These are phyloP conservation scores for Neopelma chrysocephalum DNA, from an alignment of 2,797 vertebrate species.

Conservation along the genomic window DNA sequence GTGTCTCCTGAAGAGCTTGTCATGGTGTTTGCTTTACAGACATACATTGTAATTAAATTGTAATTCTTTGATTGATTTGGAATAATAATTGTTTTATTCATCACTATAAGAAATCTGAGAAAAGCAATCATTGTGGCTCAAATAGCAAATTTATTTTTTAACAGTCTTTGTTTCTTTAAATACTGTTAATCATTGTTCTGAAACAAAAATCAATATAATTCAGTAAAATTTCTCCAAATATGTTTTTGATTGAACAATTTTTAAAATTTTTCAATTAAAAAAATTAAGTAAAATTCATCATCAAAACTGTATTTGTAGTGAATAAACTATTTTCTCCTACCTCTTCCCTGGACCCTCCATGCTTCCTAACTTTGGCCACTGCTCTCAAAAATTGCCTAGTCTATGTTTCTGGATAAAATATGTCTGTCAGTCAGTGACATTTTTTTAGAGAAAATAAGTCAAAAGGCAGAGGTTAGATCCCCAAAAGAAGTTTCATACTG, in stretches of 20 bases:
- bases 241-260: background rate
- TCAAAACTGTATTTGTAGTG: background rate
- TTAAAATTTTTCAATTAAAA: background rate
- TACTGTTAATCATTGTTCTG: background rate
- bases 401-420: background rate
- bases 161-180: background rate
- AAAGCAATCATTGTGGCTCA: background rate
- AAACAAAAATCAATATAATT: background rate
- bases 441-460: background rate
- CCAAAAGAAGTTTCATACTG: background rate
- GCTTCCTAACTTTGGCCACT: fast-evolving
- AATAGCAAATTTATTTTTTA: background rate
- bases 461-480: background rate
- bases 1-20: background rate
- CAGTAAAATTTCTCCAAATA: background rate
- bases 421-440: background rate
- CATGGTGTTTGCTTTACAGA: background rate
- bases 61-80: background rate
- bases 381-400: background rate
- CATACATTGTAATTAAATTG: background rate
- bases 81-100: background rate
- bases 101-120: background rate
- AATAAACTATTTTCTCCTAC: background rate
- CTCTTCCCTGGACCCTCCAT: background rate
- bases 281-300: background rate